Conservation (phyloP, 2,888 invertebrate species). For the Fragum whitleyi region DNA sequence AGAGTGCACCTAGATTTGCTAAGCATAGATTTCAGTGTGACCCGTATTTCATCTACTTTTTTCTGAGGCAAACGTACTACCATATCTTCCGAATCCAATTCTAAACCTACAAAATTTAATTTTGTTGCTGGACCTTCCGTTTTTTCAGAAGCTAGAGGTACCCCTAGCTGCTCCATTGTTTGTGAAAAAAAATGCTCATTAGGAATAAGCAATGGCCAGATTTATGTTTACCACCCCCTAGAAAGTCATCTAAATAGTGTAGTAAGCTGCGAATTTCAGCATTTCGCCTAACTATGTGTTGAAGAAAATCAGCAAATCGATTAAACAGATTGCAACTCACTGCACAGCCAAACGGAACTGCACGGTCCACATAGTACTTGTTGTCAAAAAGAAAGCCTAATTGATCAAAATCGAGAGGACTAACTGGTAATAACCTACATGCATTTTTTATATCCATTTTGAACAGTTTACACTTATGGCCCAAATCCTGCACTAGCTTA, state of each 20-base stretch:
- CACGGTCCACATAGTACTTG: constrained; percentile 43
- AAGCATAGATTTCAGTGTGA: constrained; percentile 4
- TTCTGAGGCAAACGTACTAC: constrained; percentile 32
- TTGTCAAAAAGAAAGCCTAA: constrained; percentile 41
- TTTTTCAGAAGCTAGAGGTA: constrained; percentile 35
- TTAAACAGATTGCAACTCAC: constrained; percentile 36
- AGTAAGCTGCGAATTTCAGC: neutral
- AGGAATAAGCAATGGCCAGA: neutral
- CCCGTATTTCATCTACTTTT: constrained; percentile 29
- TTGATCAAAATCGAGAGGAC: constrained; percentile 25
- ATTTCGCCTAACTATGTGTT: neutral
- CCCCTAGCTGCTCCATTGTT: neutral
- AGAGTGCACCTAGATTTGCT: constrained; percentile 22
- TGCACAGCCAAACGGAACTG: constrained; percentile 42
- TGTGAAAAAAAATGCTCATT: constrained; percentile 13
- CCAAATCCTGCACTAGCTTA: constrained; percentile 8
- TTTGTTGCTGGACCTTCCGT: constrained; percentile 24
- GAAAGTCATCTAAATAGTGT: constrained; percentile 50
- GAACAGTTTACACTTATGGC: neutral
- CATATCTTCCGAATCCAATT: constrained; percentile 38
- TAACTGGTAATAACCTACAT: constrained; percentile 35
- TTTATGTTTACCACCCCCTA: constrained; percentile 30
- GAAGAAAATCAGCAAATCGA: constrained; percentile 28
- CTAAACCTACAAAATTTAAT: constrained; percentile 39
- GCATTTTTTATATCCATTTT: constrained; percentile 35